Evolutionary conservation across 23 tunicate species (phyloP).

Genomic region (Phallusia fumigata): DNA sequence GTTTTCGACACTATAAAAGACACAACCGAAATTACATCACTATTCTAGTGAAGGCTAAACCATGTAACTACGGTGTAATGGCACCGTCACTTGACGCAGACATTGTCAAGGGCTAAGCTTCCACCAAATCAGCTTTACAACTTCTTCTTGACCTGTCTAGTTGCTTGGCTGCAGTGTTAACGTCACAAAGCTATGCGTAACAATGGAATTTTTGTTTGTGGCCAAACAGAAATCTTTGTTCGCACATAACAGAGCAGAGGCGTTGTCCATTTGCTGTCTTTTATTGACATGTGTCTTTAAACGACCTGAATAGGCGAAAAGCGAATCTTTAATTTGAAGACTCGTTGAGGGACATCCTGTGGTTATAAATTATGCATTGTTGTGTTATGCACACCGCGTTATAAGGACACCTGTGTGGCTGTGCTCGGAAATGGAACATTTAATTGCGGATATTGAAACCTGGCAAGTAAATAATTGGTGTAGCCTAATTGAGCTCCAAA

Average conservation of each 20-base stretch:
- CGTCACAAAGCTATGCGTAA: constrained; percentile 11
- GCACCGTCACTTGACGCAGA: not conserved
- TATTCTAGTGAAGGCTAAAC: not conserved
- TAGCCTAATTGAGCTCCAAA: no score
- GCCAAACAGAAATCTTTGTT: constrained; percentile 2
- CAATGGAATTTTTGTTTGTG: not conserved
- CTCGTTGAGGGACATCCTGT: no score
- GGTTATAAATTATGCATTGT: no score
- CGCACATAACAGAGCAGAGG: not conserved
- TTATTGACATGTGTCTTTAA: not conserved
- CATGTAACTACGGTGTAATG: not conserved
- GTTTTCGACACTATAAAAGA: not conserved
- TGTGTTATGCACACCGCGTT: no score
- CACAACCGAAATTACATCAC: not conserved
- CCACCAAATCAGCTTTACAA: not conserved
- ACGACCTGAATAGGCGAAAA: not conserved
- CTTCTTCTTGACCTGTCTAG: not conserved
- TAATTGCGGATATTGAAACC: no score
- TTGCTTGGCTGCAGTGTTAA: not conserved
- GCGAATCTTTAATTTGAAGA: not conserved
- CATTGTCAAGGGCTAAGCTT: not conserved
- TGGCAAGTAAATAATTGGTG: no score
- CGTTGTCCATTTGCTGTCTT: not conserved
- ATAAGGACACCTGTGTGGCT: no score
- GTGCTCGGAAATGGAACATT: no score